These are phyloP conservation scores for Epistrophe eligans DNA, from an alignment of 2,888 invertebrate genomes.

Conservation along the genomic window DNA sequence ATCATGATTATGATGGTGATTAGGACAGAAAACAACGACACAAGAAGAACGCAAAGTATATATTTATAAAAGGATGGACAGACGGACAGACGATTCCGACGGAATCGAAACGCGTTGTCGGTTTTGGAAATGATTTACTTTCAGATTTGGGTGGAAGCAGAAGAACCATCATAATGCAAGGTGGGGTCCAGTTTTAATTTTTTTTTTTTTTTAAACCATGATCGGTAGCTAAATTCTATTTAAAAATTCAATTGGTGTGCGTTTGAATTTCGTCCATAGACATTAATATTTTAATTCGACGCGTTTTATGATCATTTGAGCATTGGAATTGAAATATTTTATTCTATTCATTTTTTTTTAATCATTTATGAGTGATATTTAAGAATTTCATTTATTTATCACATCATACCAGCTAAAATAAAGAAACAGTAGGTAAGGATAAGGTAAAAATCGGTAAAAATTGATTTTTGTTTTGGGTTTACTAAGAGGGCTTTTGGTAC, in stretches of 20 bases:
- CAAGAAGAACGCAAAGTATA: not conserved
- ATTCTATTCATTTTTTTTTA: conserved; percentile 35
- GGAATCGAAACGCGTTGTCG: not conserved
- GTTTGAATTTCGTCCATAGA: conserved; percentile 75
- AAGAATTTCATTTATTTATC: conserved; percentile 63
- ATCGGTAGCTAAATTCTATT: conserved; percentile 27
- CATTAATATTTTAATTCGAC: conserved; percentile 76
- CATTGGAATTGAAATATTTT: conserved; percentile 72
- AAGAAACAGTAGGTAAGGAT: not conserved
- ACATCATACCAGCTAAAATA: not conserved
- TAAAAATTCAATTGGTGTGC: conserved; percentile 60
- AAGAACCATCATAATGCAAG: conserved; percentile 40
- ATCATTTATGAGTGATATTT: conserved; percentile 57
- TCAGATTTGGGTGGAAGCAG: conserved; percentile 51
- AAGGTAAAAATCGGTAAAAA: not conserved
- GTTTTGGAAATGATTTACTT: conserved; percentile 73
- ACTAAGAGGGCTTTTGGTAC: too few relatives aligned
- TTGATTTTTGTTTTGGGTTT: not conserved
- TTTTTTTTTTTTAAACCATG: not conserved
- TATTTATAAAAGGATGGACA: not conserved
- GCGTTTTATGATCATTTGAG: conserved; percentile 75
- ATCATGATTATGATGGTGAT: conserved; percentile 61
- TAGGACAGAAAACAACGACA: conserved; percentile 48
- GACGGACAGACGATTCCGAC: not conserved
- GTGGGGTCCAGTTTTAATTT: conserved; percentile 51